Base-by-base conservation (phyloP, 2,888 invertebrate species). In the Orchesella flavescens region DNA sequence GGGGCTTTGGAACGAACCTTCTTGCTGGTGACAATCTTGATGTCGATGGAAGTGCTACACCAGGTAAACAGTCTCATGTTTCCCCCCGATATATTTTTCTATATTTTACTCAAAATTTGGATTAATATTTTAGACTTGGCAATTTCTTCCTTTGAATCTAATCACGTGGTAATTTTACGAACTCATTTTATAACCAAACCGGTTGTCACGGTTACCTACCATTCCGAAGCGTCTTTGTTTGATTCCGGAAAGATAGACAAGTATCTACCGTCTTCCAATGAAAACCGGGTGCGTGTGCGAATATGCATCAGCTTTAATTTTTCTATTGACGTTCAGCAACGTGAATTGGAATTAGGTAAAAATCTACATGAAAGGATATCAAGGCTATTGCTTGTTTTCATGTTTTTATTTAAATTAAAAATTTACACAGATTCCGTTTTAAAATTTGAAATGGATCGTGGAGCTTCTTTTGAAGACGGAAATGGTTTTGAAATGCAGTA, bases 31-130 rank as follows among this genome's bases (percentile, higher is more conserved):
- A 7, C 2, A 21, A 63, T 59, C n/a, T 34, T 12, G 86, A 86
- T 72, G 24, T 86, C 5, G 86, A 86, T 63, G 80, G 69, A 9
- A 86, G 85, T 68, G 66, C 66, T 15, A 85, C 85, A 10, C 86
- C 86, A 49, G 86, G 34, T 34, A 34, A 34, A 7, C 7, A 4
- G 34, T 34, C 7, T 34, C 34, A 34, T 7, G 2, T 34, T 34
- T 2, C 34, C 34, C 34, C 34, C n/a, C n/a, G n/a, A 34, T 34
- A 34, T 34, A 7, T 7, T 34, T 34, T 2, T n/a, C n/a, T n/a
- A n/a, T n/a, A n/a, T n/a, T n/a, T n/a, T n/a, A n/a, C n/a, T n/a
- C n/a, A n/a, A n/a, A n/a, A n/a, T n/a, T n/a, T n/a, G 7, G 34
- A 34, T 4, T 34, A 34, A 34, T 34, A 4, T 34, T 34, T 34